Base-by-base conservation (phyloP, 1,140 invertebrate species). In the Calosoma granatense region DNA sequence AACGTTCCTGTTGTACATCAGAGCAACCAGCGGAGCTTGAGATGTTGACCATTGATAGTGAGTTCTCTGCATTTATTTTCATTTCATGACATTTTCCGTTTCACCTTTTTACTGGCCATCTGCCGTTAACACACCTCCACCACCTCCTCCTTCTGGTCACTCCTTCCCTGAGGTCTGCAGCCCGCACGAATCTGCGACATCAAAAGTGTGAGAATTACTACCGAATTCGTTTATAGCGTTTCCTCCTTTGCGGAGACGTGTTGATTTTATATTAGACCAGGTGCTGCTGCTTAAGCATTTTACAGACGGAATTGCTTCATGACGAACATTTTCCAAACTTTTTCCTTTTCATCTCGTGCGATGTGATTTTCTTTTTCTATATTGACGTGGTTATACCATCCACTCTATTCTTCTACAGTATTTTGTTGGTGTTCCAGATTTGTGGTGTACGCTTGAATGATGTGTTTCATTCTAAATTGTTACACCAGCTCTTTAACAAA, bases 281-380 rank as follows among this genome's bases (percentile, higher is more conserved):
- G 41, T 47, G 41, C 41, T 47, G 41, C 41, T 47, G 41, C 17
- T 47, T 47, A 47, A 47, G 41, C 41, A 47, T 47, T 47, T 47
- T 47, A 17, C 17, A 12, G 17, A 47, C 9, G 41, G 3, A 47
- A 47, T 17, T 17, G 41, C 6, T 47, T 17, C 15, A 47, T 47
- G 15, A 6, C 41, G 41, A 47, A 47, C 41, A 47, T 47, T 47
- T 47, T 47, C 3, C 41, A 47, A 47, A 47, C 41, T 47, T 47
- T 47, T 47, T 47, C 26, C n/a, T 47, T 47, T 47, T 17, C 9
- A 47, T 3, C 41, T 14, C 14, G 26, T 30, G 4, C 26, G 26
- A 6, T 30, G 6, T n/a, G n/a, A n/a, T n/a, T n/a, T n/a, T n/a
- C n/a, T n/a, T n/a, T n/a, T n/a, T n/a, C n/a, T n/a, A n/a, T n/a